A percentile compares a stretch with the other conserved stretches of the same genome.
Evolutionary conservation across 2,888 invertebrate species (phyloP).

Genomic region (Papilio gigon): DNA sequence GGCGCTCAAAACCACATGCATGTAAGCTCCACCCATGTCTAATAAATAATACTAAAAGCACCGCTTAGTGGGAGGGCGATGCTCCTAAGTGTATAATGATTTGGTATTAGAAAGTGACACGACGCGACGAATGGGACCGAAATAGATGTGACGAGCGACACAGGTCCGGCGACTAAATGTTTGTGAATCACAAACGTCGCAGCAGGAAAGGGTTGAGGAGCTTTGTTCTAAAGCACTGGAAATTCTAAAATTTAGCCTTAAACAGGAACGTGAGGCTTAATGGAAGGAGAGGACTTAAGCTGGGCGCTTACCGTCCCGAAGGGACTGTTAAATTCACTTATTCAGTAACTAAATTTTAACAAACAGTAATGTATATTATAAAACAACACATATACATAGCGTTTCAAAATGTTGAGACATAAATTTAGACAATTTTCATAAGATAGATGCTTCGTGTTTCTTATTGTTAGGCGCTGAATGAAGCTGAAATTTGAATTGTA

Average conservation of each 20-base stretch:
- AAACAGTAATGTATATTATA: neutral
- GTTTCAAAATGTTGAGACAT: too few species aligned
- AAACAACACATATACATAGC: too few species aligned
- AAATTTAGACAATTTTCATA: too few species aligned
- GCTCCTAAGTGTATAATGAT: slow-evolving; percentile 33
- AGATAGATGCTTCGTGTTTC: too few species aligned
- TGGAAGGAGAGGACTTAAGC: slow-evolving; percentile 22
- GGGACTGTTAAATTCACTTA: slow-evolving; percentile 23
- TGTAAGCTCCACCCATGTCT: neutral
- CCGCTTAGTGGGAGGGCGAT: slow-evolving; percentile 45
- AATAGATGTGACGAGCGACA: slow-evolving; percentile 39
- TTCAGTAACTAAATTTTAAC: slow-evolving; percentile 12
- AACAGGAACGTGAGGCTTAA: slow-evolving; percentile 15
- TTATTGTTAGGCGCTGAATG: too few species aligned
- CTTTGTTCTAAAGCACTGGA: slow-evolving; percentile 15
- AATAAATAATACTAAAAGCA: slow-evolving; percentile 43
- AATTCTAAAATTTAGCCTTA: slow-evolving; percentile 10
- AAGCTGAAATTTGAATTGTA: neutral
- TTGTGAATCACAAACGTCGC: slow-evolving; percentile 20
- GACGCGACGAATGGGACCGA: slow-evolving; percentile 8
- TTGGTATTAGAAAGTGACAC: slow-evolving; percentile 34
- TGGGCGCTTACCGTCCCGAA: slow-evolving; percentile 12
- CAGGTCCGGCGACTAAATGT: slow-evolving; percentile 27
- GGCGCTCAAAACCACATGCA: neutral
- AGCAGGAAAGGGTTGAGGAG: slow-evolving; percentile 8